phyloP scores from a whole-genome alignment of 2,888 invertebrate genomes.

The Parnassius smintheus region DNA sequence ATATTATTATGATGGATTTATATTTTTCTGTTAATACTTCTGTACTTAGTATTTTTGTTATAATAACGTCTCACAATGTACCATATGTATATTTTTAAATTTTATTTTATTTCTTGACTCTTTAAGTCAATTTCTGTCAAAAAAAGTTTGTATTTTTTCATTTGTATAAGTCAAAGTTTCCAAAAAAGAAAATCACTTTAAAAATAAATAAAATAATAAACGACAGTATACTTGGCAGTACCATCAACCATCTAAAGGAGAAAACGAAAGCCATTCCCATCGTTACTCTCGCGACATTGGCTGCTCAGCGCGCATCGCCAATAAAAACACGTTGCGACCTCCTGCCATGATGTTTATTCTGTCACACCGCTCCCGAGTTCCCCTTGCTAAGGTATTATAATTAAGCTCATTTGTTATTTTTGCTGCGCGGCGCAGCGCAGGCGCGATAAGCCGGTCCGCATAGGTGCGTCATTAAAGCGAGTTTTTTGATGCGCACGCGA shows the following conservation, averaged over 20 bases:
- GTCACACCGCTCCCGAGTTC: conserved; percentile 49
- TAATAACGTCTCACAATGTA: no score
- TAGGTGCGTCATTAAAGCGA: conserved; percentile 75
- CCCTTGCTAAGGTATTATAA: conserved; percentile 71
- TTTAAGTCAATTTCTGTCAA: no score
- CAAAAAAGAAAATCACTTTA: no score
- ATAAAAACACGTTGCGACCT: conserved; percentile 73
- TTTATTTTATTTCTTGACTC: no score
- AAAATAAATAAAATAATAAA: no score
- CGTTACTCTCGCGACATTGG: conserved; percentile 71
- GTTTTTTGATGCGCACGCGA: conserved; percentile 76
- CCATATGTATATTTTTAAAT: no score
- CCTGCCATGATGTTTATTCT: conserved; percentile 67
- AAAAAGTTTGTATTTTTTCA: no score
- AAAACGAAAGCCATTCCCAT: conserved; percentile 51
- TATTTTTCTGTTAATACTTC: no score
- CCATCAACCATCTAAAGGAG: background rate
- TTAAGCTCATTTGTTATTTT: conserved; percentile 77
- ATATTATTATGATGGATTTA: no score
- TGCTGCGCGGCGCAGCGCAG: conserved; percentile 56
- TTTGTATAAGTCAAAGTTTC: no score
- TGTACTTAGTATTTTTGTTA: no score
- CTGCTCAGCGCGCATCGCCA: conserved; percentile 61
- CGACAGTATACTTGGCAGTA: background rate
- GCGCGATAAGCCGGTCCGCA: conserved; percentile 74